Evolutionary conservation across 2,797 vertebrate species (phyloP).

Genomic region (Chiloscyllium punctatum): DNA sequence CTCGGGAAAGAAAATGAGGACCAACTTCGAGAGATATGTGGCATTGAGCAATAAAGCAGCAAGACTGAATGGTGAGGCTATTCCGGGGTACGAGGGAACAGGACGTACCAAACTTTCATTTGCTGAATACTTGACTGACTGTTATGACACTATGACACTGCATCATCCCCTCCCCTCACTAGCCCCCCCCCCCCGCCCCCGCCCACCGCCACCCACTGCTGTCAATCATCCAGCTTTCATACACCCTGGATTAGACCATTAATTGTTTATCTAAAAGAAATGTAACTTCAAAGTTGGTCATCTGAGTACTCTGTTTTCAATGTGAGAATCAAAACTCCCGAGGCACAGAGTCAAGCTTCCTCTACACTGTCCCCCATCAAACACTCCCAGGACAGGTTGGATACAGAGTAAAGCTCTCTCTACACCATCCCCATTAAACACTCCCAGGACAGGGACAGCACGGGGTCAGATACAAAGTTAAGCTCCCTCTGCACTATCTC

Average conservation of each 20-base stretch:
- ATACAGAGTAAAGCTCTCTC: not conserved
- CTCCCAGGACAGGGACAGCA: not conserved
- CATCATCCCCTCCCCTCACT: not conserved
- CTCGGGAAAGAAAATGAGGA: conserved; percentile 72
- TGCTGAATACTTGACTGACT: not conserved
- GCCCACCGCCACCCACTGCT: too few species aligned
- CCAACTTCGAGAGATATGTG: conserved; percentile 75
- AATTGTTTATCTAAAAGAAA: not conserved
- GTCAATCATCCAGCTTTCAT: not conserved
- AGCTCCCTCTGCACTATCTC: too few species aligned
- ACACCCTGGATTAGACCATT: not conserved
- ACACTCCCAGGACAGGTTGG: not conserved
- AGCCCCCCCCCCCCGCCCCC: too few species aligned
- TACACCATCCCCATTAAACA: not conserved
- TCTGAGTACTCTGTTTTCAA: not conserved
- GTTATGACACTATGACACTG: not conserved
- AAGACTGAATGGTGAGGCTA: conserved; percentile 70
- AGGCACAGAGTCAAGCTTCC: not conserved
- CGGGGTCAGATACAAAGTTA: not conserved
- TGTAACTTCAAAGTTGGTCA: not conserved
- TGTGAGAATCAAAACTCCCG: not conserved
- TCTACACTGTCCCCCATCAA: not conserved
- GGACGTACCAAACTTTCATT: not conserved
- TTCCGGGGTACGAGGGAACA: too few species aligned
- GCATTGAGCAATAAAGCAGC: conserved; percentile 86